phyloP scores from a whole-genome alignment of 2,797 vertebrate genomes.

The Ctenochaetus hawaiiensis region DNA sequence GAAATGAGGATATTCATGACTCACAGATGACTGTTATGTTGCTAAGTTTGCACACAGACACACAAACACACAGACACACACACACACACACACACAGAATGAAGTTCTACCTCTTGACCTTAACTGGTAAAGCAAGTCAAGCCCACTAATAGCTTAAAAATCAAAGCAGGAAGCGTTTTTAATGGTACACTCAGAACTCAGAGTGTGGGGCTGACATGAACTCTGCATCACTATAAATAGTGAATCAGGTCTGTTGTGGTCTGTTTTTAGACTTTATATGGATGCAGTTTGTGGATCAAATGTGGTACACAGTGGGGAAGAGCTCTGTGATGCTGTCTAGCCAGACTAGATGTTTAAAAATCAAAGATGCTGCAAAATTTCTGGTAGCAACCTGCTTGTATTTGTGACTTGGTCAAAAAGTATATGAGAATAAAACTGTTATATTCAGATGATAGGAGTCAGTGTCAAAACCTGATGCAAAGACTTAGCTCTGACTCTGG shows the following conservation, averaged over 20 bases:
- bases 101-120: slow-evolving; percentile 51
- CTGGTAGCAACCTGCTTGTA: not conserved
- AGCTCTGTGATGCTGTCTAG: slow-evolving; percentile 31
- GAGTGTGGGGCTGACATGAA: slow-evolving; percentile 52
- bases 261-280: slow-evolving; percentile 44
- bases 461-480: slow-evolving; percentile 13
- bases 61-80: slow-evolving; percentile 6
- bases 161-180: slow-evolving; percentile 63
- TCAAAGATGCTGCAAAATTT: slow-evolving; percentile 10
- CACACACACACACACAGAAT: slow-evolving; percentile 18
- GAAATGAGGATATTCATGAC: slow-evolving; percentile 48
- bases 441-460: slow-evolving; percentile 1
- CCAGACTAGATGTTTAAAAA: slow-evolving; percentile 9
- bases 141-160: slow-evolving; percentile 67
- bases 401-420: slow-evolving; percentile 3
- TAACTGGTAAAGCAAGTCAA: slow-evolving; percentile 62
- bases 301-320: slow-evolving; percentile 37
- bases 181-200: slow-evolving; percentile 63
- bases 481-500: slow-evolving; percentile 1
- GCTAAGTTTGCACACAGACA: not conserved
- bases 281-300: slow-evolving; percentile 39
- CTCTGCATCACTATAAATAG: slow-evolving; percentile 68
- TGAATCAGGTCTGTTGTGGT: slow-evolving; percentile 40
- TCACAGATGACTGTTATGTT: slow-evolving; percentile 40
- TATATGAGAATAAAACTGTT: not conserved